These are phyloP conservation scores for Cheiracanthium punctorium DNA, from an alignment of 2,888 invertebrate genomes.

Conservation along the genomic window DNA sequence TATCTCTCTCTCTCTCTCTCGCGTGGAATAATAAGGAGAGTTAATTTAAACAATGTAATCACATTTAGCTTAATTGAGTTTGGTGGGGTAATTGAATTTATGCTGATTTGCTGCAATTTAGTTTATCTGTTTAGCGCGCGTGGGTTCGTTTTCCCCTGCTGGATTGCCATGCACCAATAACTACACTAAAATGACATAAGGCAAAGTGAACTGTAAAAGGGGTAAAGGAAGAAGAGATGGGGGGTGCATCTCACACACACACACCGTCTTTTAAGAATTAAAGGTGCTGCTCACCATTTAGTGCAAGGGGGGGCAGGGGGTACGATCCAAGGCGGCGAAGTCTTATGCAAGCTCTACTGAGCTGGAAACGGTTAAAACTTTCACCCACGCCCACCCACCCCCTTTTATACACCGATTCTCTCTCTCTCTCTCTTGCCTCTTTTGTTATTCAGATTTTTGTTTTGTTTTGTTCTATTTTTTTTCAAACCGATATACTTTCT, in stretches of 20 bases:
- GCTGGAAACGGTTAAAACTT: slow-evolving; percentile 65
- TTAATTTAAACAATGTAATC: slow-evolving; percentile 71
- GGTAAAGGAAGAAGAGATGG: too few species aligned
- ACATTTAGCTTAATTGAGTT: slow-evolving; percentile 71
- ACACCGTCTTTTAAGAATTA: slow-evolving; percentile 48
- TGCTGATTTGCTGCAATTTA: slow-evolving; percentile 70
- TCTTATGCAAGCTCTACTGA: slow-evolving; percentile 61
- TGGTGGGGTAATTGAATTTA: slow-evolving; percentile 70
- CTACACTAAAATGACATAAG: slow-evolving; percentile 71
- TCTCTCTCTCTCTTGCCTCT: too few species aligned
- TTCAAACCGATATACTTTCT: too few species aligned
- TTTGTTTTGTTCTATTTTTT: neutral
- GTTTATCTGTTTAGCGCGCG: slow-evolving; percentile 69
- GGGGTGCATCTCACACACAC: too few species aligned
- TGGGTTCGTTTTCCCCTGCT: slow-evolving; percentile 44
- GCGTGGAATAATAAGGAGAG: slow-evolving; percentile 69
- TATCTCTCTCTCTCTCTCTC: slow-evolving; percentile 47
- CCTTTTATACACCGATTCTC: neutral
- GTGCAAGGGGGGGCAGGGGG: slow-evolving; percentile 10
- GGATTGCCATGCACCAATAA: slow-evolving; percentile 66
- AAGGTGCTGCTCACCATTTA: slow-evolving; percentile 56
- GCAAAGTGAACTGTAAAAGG: slow-evolving; percentile 28
- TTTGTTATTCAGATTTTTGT: slow-evolving; percentile 11
- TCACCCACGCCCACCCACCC: neutral
- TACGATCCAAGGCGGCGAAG: slow-evolving; percentile 3